phyloP scores from a whole-genome alignment of 2,113 vertebrate species.

The Todiramphus saurophagus region DNA sequence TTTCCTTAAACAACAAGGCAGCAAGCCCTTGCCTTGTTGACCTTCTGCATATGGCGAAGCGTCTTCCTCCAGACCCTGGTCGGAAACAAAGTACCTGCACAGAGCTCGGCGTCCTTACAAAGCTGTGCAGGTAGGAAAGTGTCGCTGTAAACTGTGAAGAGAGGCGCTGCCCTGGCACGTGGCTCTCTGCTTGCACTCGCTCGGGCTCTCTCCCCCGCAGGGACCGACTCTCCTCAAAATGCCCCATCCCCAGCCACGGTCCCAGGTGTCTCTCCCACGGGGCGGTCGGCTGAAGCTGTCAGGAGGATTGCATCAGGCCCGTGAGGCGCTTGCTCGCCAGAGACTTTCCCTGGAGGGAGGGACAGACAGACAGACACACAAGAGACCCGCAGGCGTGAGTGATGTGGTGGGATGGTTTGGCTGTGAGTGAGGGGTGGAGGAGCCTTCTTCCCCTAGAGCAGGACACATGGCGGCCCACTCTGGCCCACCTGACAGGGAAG shows the following conservation, averaged over 20 bases:
- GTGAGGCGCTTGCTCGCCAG: conserved; percentile 93
- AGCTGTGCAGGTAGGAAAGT: conserved; percentile 52
- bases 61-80: not conserved
- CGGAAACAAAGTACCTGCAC: conserved; percentile 33
- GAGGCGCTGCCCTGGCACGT: not conserved
- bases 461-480: fast-evolving
- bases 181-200: not conserved
- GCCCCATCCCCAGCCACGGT: conserved; percentile 30
- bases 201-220: conserved; percentile 32
- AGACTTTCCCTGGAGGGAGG: conserved; percentile 87
- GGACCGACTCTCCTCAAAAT: conserved; percentile 52
- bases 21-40: not conserved
- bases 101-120: not conserved
- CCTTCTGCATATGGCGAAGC: not conserved
- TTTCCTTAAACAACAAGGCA: not conserved
- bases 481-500: not conserved
- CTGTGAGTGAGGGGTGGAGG: not conserved
- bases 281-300: conserved; percentile 65
- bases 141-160: conserved; percentile 46
- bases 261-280: conserved; percentile 22
- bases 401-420: not conserved
- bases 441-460: not conserved
- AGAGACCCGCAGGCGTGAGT: conserved; percentile 5
- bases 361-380: conserved; percentile 21
- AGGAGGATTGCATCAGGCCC: conserved; percentile 97